Evolutionary conservation across 1,140 invertebrate genomes (phyloP).

Genomic region (Hestina assimilis): DNA sequence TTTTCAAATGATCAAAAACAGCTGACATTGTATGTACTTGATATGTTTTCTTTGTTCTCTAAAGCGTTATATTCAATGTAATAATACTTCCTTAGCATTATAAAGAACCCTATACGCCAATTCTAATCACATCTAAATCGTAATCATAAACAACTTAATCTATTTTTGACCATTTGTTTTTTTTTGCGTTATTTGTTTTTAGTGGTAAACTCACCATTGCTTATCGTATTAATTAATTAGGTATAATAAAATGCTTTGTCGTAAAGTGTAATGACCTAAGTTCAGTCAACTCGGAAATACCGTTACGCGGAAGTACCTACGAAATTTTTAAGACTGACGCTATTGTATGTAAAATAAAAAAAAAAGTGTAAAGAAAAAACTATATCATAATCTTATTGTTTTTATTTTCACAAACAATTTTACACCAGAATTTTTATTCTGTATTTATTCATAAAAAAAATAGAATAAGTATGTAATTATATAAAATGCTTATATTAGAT

Average conservation of each 20-base stretch:
- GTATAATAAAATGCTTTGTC: constrained; percentile 6
- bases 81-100: not conserved
- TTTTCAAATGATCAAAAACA: constrained; percentile 69
- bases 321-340: not conserved
- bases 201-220: not conserved
- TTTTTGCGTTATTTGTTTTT: constrained; percentile 5
- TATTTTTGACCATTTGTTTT: constrained; percentile 25
- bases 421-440: no score
- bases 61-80: constrained; percentile 7
- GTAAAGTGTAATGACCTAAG: constrained; percentile 41
- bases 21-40: constrained; percentile 56
- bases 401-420: no score
- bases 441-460: no score
- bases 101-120: not conserved
- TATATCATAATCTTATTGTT: no score
- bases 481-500: no score
- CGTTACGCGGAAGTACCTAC: constrained; percentile 32
- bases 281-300: constrained; percentile 43
- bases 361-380: no score
- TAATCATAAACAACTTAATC: constrained; percentile 9
- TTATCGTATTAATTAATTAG: constrained; percentile 12
- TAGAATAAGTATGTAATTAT: no score
- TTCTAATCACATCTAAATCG: not conserved
- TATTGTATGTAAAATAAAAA: not conserved
- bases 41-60: constrained; percentile 37